Evolutionary conservation across 2,888 invertebrate genomes (phyloP).

Genomic region (Plusia festucae): DNA sequence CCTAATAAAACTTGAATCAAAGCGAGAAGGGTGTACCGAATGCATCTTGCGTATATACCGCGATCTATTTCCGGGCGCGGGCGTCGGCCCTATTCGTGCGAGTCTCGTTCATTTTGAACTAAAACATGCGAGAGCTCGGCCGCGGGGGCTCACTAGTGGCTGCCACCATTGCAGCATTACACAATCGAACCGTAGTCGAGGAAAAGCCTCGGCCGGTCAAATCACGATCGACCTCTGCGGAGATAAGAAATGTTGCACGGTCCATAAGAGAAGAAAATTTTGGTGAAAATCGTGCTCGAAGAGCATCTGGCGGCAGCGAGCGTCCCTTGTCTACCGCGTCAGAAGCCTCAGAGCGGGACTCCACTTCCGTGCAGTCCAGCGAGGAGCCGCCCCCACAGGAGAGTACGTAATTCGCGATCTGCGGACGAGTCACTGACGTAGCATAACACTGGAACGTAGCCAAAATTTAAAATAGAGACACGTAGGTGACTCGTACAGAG

Average conservation of each 20-base stretch:
- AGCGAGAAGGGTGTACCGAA: conserved; percentile 80
- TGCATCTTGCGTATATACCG: conserved; percentile 82
- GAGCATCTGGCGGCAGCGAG: conserved; percentile 81
- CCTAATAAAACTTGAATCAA: conserved; percentile 76
- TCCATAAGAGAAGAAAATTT: conserved; percentile 69
- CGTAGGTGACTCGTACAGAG: conserved; percentile 83
- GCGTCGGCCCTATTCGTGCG: conserved; percentile 83
- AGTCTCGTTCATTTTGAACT: conserved; percentile 84
- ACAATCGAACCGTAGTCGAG: conserved; percentile 80
- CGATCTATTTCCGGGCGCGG: conserved; percentile 87
- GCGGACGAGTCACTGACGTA: conserved; percentile 85
- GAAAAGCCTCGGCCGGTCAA: conserved; percentile 77
- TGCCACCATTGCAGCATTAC: conserved; percentile 86
- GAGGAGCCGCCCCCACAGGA: conserved; percentile 86
- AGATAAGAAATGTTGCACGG: conserved; percentile 71
- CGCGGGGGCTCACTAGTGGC: conserved; percentile 90
- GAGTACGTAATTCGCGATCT: conserved; percentile 84
- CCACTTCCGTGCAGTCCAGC: conserved; percentile 86
- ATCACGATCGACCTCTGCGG: conserved; percentile 71
- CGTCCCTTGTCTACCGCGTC: conserved; percentile 86
- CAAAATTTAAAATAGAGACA: conserved; percentile 87
- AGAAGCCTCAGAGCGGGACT: conserved; percentile 85
- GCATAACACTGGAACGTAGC: conserved; percentile 84
- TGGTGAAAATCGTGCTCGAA: conserved; percentile 71
- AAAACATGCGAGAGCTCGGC: conserved; percentile 88